These are phyloP conservation scores for Callipepla squamata DNA, from an alignment of 2,113 vertebrate genomes.

Conservation along the genomic window DNA sequence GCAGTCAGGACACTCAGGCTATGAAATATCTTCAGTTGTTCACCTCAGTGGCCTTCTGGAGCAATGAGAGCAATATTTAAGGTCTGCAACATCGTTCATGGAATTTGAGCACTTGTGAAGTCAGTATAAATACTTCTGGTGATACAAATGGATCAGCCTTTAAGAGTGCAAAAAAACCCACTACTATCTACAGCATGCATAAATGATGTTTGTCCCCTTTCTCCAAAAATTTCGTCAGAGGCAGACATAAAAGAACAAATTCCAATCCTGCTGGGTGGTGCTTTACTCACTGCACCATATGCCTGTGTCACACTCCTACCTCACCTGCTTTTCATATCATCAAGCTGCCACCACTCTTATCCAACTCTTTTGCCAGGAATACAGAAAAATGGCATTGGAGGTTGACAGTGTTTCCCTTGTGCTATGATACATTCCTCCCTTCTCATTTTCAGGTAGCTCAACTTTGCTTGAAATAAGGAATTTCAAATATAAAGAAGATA, in stretches of 20 bases:
- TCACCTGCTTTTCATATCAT: background rate
- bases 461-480: background rate
- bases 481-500: background rate
- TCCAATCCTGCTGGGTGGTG: background rate
- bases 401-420: background rate
- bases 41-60: background rate
- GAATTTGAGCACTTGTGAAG: background rate
- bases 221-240: conserved; percentile 1
- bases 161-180: background rate
- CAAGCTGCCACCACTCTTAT: background rate
- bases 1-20: background rate
- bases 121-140: background rate
- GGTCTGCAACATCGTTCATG: background rate
- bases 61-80: background rate
- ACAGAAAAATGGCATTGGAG: background rate
- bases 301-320: background rate
- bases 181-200: background rate
- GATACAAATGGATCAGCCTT: background rate
- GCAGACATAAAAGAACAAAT: background rate
- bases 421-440: background rate
- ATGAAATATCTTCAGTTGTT: background rate
- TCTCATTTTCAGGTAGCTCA: background rate
- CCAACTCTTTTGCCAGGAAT: background rate
- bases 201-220: background rate
- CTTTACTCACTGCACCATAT: background rate